phyloP scores from a whole-genome alignment of 2,113 vertebrate genomes.

The Gulo gulo region DNA sequence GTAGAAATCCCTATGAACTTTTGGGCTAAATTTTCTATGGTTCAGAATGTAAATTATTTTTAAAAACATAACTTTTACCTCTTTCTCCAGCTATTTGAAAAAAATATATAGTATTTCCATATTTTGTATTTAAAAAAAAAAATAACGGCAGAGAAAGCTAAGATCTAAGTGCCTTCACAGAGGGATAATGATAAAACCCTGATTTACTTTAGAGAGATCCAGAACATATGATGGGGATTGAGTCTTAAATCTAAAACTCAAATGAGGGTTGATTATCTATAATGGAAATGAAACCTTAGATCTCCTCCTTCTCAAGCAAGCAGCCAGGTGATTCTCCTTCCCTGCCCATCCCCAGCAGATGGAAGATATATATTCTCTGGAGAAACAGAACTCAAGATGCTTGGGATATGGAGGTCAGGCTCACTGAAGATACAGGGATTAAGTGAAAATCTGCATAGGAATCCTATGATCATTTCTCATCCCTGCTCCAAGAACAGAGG shows the following conservation, averaged over 20 bases:
- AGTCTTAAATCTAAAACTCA: neutral
- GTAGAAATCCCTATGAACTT: neutral
- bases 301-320: neutral
- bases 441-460: neutral
- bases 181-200: neutral
- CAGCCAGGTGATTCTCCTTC: neutral
- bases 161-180: neutral
- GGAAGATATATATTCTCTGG: neutral
- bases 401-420: neutral
- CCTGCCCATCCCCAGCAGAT: neutral
- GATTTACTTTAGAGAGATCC: neutral
- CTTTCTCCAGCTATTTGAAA: neutral
- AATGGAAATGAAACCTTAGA: neutral
- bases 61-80: neutral
- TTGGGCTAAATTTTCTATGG: neutral
- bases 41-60: conserved; percentile 42
- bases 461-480: neutral
- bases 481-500: neutral
- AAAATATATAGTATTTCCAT: neutral
- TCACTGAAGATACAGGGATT: neutral
- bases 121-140: neutral
- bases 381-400: neutral
- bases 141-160: neutral
- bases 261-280: rapidly evolving
- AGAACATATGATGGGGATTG: neutral